Conservation (phyloP, 2,113 vertebrate genomes). For the Perccottus glenii region DNA sequence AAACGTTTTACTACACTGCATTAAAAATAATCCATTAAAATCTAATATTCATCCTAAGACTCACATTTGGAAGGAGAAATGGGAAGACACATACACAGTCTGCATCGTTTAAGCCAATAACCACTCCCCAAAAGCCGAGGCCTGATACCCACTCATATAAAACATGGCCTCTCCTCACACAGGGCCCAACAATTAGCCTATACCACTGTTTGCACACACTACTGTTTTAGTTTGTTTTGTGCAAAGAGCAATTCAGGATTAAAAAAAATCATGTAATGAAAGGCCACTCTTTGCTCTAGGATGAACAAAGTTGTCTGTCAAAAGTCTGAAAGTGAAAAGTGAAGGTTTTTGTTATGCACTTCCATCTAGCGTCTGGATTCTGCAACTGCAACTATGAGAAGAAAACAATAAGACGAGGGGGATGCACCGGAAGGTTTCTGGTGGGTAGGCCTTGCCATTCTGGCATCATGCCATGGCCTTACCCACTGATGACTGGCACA, state of each 20-base stretch:
- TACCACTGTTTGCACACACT: conserved; percentile 16
- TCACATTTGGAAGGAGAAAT: background rate
- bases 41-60: too few species aligned
- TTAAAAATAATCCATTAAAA: too few species aligned
- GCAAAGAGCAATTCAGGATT: conserved; percentile 15
- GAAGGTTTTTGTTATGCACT: conserved; percentile 20
- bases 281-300: conserved; percentile 30
- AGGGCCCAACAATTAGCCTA: background rate
- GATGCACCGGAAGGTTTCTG: too few species aligned
- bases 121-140: background rate
- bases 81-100: background rate
- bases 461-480: too few species aligned
- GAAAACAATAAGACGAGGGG: too few species aligned
- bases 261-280: conserved; percentile 27
- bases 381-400: conserved; percentile 16
- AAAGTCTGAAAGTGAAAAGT: background rate
- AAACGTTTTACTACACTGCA: background rate
- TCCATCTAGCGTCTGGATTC: conserved; percentile 23
- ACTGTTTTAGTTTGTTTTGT: conserved; percentile 30
- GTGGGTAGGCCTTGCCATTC: too few species aligned
- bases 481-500: too few species aligned
- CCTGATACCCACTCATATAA: background rate
- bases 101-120: background rate
- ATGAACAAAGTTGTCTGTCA: background rate
- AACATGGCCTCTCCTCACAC: background rate